Conservation (phyloP, 2,888 invertebrate genomes). For the Phrixothrix hirtus region DNA sequence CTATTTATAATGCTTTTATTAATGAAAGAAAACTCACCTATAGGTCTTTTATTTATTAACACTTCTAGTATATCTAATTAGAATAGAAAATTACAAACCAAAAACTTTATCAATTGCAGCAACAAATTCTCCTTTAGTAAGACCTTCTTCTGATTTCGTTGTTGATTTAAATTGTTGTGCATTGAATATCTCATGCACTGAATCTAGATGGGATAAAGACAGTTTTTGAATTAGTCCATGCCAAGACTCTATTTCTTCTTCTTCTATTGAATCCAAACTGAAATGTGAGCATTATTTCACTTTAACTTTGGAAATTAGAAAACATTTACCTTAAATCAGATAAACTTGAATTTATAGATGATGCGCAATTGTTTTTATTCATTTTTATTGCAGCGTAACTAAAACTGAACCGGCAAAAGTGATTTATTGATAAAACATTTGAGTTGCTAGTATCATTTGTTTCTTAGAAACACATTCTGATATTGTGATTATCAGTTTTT, state of each 20-base stretch:
- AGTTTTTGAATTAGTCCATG: constrained; percentile 42
- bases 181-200: constrained; percentile 40
- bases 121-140: constrained; percentile 50
- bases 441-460: no score
- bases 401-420: no score
- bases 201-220: constrained; percentile 38
- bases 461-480: no score
- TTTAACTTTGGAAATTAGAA: neutral
- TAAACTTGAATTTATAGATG: constrained; percentile 5
- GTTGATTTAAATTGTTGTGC: constrained; percentile 19
- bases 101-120: constrained; percentile 47
- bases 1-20: neutral
- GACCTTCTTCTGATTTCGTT: constrained; percentile 32
- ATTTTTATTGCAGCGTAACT: no score
- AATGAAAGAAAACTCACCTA: neutral
- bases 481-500: no score
- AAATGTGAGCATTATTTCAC: constrained; percentile 1
- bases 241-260: constrained; percentile 38
- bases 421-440: no score
- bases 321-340: constrained; percentile 23
- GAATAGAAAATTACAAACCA: constrained; percentile 37
- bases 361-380: neutral
- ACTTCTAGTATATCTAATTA: neutral
- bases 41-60: no score
- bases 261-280: constrained; percentile 41